Percentiles rank a stretch among this genome's conserved stretches.
Conservation (phyloP, 1,140 invertebrate genomes). For the Vollenhovia emeryi region DNA sequence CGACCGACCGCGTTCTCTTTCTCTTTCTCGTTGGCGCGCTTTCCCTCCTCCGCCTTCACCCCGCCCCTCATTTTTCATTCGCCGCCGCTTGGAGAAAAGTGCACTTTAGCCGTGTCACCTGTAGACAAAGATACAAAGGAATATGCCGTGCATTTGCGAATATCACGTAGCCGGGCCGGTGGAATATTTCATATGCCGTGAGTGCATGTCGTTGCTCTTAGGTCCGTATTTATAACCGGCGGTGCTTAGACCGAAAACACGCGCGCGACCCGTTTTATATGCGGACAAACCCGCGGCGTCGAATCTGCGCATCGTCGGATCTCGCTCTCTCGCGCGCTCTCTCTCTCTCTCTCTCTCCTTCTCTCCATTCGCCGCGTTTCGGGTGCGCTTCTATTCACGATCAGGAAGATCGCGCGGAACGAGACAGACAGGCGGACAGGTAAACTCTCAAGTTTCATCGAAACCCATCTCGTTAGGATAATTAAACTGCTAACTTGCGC, state of each 20-base stretch:
- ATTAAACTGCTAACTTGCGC: conserved; percentile 11
- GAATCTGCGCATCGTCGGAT: not conserved
- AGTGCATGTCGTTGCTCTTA: conserved; percentile 63
- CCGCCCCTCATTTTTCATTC: conserved; percentile 69
- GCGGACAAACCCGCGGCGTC: not conserved
- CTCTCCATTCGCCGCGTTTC: not conserved
- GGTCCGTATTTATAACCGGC: conserved; percentile 55
- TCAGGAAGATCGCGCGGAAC: not conserved
- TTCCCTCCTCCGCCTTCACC: not conserved
- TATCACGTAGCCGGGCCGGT: conserved; percentile 67
- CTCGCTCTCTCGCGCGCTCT: too few relatives aligned
- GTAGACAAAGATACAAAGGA: conserved; percentile 74
- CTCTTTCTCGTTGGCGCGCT: not conserved
- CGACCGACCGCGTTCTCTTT: conserved; percentile 6
- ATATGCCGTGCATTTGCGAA: conserved; percentile 69
- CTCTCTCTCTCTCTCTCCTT: too few relatives aligned
- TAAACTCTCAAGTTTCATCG: conserved; percentile 15
- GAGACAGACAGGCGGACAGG: too few relatives aligned
- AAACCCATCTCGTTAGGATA: not conserved
- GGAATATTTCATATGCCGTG: conserved; percentile 66
- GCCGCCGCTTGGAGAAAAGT: conserved; percentile 67
- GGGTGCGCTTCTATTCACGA: not conserved
- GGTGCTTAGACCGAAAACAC: conserved; percentile 42
- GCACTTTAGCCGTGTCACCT: conserved; percentile 72
- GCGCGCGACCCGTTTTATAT: conserved; percentile 25